Evolutionary conservation across 2,113 vertebrate species (phyloP), one percentile per base, ranked within the genome.

Genomic region (Tinamus guttatus): DNA sequence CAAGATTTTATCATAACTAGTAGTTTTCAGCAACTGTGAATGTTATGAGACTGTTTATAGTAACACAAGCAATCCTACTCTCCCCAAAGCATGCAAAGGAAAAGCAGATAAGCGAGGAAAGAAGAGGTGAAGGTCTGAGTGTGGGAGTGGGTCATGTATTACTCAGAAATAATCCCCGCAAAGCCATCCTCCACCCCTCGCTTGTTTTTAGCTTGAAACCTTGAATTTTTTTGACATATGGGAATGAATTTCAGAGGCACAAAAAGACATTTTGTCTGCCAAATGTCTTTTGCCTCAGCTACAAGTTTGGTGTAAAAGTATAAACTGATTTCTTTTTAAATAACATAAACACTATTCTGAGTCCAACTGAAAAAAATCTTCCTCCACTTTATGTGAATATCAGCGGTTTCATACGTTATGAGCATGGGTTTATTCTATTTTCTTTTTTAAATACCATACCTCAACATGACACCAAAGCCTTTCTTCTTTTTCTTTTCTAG

Each of bases 401-500:
- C 13, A 1, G 34, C 87, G 85, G 73, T 73, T 87, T 87, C 45
- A 58, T 49, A n/a, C 7, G 28, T 21, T 36, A 9, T 0, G 2
- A 82, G 38, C 85, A 81, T 3, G 14, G 8, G 13, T 62, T 15
- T 87, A 17, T n/a, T 93, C 58, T 67, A 47, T 45, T 82, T 81
- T 22, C 21, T 78, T 59, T 64, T 32, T 40, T 90, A 81, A 86
- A 81, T 34, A 36, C 13, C 49, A 0, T 99, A 99, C 99, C 99
- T 99, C 91, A 99, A 97, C 95, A 99, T 98, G 93, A 98, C 98
- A 17, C 98, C 98, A 27, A 99, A 98, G 27, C 99, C 98, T 69
- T 98, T 99, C 97, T 98, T 99, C 97, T 99, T 98, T 97, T 99
- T 99, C 96, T 98, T 99, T 77, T 99, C 99, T 0, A 97, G 96